phyloP scores from a whole-genome alignment of 2,888 invertebrate genomes.

The Drosophila engyochracea region DNA sequence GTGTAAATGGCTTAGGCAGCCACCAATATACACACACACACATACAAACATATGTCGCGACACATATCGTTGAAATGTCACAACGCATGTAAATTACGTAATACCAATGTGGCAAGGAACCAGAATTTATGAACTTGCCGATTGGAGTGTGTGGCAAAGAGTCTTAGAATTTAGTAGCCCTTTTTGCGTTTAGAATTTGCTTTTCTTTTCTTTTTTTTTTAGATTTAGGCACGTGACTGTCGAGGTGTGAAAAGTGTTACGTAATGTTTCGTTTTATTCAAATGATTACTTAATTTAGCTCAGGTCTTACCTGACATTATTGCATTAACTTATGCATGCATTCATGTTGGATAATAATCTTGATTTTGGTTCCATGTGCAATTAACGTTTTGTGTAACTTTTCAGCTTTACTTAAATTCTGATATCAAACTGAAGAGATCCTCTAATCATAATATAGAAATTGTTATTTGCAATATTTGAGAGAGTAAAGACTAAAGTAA shows the following conservation, averaged over 20 bases:
- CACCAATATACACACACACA: background rate
- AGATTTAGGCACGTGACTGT: background rate
- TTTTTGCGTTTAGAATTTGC: background rate
- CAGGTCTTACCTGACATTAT: background rate
- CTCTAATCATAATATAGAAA: background rate
- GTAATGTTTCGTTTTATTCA: background rate
- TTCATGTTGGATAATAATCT: background rate
- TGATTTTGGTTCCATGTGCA: background rate
- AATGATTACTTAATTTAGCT: background rate
- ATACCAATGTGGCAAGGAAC: constrained; percentile 44
- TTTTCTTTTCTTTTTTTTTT: background rate
- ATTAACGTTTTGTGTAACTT: background rate
- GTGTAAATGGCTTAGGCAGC: constrained; percentile 38
- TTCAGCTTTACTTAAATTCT: background rate
- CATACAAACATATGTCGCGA: background rate
- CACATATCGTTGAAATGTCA: constrained; percentile 34
- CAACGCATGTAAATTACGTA: constrained; percentile 69
- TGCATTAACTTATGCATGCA: background rate
- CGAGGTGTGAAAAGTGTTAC: constrained; percentile 7
- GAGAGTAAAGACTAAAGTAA: background rate
- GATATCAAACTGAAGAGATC: background rate
- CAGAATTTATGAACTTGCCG: constrained; percentile 58
- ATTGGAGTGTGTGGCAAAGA: constrained; percentile 21
- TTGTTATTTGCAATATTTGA: background rate
- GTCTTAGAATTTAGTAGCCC: background rate